Conservation (phyloP, 2,797 vertebrate genomes). For the Urosaurus nigricauda region DNA sequence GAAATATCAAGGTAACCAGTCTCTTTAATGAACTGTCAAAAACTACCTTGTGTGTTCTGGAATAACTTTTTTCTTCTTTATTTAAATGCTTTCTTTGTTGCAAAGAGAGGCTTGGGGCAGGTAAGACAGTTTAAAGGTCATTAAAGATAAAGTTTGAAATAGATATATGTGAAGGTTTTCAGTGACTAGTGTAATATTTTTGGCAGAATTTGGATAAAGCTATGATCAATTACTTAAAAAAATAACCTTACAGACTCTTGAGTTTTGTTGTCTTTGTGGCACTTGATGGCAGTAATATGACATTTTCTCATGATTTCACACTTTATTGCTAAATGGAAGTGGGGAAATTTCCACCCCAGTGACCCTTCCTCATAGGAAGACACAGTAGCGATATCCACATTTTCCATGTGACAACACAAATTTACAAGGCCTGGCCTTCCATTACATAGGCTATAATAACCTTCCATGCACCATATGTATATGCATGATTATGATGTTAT, state of each 20-base stretch:
- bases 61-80: slow-evolving; percentile 30
- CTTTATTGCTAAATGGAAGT: neutral
- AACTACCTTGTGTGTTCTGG: slow-evolving; percentile 16
- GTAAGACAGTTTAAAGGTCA: slow-evolving; percentile 42
- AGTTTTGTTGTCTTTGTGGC: too few species aligned
- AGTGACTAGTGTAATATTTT: neutral
- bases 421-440: neutral
- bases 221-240: too few species aligned
- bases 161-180: neutral
- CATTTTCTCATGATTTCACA: neutral
- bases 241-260: too few species aligned
- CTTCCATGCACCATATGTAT: neutral
- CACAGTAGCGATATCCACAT: neutral
- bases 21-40: neutral
- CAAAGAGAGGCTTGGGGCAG: neutral
- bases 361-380: neutral
- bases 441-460: neutral
- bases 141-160: slow-evolving; percentile 48
- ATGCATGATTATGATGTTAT: neutral
- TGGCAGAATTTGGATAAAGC: too few species aligned
- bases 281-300: neutral
- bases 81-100: slow-evolving; percentile 40
- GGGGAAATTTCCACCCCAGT: neutral
- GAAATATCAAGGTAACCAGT: slow-evolving; percentile 90
- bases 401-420: neutral